Percentiles rank a stretch among this genome's conserved stretches.
Evolutionary conservation across 2,888 invertebrate species (phyloP).

Genomic region (Phasia obesa): DNA sequence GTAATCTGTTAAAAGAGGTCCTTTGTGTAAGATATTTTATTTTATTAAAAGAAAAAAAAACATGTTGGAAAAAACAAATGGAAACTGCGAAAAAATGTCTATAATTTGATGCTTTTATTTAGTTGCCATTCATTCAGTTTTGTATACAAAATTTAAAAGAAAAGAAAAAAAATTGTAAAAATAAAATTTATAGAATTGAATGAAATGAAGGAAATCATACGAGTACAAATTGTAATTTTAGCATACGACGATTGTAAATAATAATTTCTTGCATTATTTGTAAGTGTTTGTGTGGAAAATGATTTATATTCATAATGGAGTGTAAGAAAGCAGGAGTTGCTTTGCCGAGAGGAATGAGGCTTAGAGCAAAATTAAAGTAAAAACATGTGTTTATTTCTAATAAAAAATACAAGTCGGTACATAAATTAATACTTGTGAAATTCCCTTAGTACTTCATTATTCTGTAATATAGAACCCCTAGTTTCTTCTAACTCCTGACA

Average conservation of each 20-base stretch:
- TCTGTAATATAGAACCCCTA: constrained; percentile 13
- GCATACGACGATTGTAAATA: constrained; percentile 64
- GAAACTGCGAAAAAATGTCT: constrained; percentile 42
- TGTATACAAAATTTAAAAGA: constrained; percentile 28
- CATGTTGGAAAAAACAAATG: constrained; percentile 19
- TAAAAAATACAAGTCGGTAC: constrained; percentile 27
- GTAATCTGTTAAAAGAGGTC: constrained; percentile 39
- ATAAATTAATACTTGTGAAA: constrained; percentile 48
- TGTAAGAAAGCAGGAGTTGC: constrained; percentile 30
- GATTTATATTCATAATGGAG: constrained; percentile 67
- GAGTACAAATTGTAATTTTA: constrained; percentile 61
- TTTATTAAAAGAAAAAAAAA: too few relatives aligned
- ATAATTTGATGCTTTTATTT: constrained; percentile 65
- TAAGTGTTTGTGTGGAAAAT: constrained; percentile 18
- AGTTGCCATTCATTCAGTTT: constrained; percentile 48
- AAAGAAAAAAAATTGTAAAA: constrained; percentile 30
- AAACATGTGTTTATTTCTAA: constrained; percentile 66
- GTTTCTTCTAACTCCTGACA: constrained; percentile 7
- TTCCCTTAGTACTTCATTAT: constrained; percentile 62
- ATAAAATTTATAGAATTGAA: constrained; percentile 43
- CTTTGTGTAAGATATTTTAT: constrained; percentile 40
- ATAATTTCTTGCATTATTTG: constrained; percentile 44
- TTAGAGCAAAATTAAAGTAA: constrained; percentile 1
- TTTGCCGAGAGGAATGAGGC: neutral
- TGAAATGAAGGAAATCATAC: constrained; percentile 44